Base-by-base conservation (phyloP, 2,113 vertebrate species). In the Chauna torquata region DNA sequence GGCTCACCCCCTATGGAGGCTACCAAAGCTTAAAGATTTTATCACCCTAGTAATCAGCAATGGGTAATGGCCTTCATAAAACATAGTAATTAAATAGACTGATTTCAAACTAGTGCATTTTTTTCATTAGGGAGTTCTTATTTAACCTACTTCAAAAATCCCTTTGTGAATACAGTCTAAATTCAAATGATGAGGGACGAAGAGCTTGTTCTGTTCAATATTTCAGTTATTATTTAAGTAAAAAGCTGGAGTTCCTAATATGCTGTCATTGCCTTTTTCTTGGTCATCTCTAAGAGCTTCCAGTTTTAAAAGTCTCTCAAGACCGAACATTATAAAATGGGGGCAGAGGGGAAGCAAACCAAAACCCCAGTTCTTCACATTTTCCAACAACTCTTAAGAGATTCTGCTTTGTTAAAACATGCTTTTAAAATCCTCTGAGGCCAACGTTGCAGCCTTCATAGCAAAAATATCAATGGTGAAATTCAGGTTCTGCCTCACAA, bases 11-110 rank as follows among this genome's bases (percentile, higher is more conserved):
- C 96, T 95, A 96, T 69, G 64, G 96, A 96, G 83, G 88, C 90
- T 96, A 96, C 95, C 94, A 93, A 94, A 96, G 96, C 93, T 87
- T 82, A 93, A 95, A 97, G 94, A 92, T 82, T 96, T 97, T 97
- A 92, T 96, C 96, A 61, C 94, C 96, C 87, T 93, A 86, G 86
- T 97, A 97, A 96, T 94, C 94, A 95, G 94, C 96, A 93, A 95
- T 68, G 94, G 89, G 95, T 95, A 95, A 97, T 89, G 69, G 96
- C 92, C 96, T 97, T 96, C 96, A 97, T 92, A 98, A 97, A 97
- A 93, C 96, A 97, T 77, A 96, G 89, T 96, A 97, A 98, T 97
- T 97, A 96, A 95, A 96, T 45, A 91, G 96, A 94, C 96, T 94
- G 96, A 96, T 97, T 98, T 96, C 95, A 94, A 97, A 97, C 92